Evolutionary conservation across 1,140 invertebrate species (phyloP).

Genomic region (Argopecten irradians): DNA sequence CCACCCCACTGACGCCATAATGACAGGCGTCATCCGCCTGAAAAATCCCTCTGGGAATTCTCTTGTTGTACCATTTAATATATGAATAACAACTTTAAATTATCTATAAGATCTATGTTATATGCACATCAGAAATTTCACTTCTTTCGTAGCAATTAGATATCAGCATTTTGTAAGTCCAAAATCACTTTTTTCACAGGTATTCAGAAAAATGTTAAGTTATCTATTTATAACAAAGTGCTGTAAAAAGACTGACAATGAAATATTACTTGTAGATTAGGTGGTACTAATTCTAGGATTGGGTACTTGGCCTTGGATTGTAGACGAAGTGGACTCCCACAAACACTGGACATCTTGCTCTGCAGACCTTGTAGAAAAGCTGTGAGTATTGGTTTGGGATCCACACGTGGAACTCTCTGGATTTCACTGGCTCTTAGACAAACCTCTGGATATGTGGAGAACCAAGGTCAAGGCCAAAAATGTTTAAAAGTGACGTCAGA

Average conservation of each 20-base stretch:
- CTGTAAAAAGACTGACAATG: background rate
- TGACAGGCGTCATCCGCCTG: no score
- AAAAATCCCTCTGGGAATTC: no score
- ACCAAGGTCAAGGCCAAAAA: background rate
- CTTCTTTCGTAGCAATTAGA: no score
- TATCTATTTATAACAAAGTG: background rate
- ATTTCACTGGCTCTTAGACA: conserved; percentile 60
- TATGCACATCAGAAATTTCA: no score
- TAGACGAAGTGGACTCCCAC: conserved; percentile 59
- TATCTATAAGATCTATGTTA: no score
- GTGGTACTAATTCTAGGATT: conserved; percentile 40
- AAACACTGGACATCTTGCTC: conserved; percentile 56
- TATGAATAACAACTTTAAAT: no score
- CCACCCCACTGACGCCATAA: no score
- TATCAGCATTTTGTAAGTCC: no score
- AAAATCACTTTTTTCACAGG: no score
- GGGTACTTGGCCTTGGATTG: conserved; percentile 56
- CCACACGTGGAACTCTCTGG: conserved; percentile 55
- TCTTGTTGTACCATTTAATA: no score
- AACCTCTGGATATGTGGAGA: conserved; percentile 60
- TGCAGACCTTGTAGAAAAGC: conserved; percentile 66
- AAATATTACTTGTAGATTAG: conserved; percentile 49
- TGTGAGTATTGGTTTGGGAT: conserved; percentile 60
- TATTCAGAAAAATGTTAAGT: background rate
- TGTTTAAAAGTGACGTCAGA: no score